Percentiles rank a stretch among this genome's conserved stretches.
These are phyloP conservation scores for Natator depressus DNA, from an alignment of 2,113 vertebrate genomes.

Conservation along the genomic window DNA sequence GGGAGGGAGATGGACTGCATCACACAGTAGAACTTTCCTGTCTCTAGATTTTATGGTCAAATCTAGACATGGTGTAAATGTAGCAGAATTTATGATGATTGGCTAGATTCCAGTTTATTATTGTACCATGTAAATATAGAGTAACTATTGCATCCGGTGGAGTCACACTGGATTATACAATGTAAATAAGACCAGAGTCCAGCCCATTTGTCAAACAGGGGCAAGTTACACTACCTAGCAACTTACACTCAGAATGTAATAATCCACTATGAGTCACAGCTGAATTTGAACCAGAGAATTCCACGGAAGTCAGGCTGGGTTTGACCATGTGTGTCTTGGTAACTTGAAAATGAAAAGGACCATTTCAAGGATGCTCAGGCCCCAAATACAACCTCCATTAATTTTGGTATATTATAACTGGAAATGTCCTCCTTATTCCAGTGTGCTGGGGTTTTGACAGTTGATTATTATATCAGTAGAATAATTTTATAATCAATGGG, in stretches of 20 bases:
- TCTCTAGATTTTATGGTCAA: background rate
- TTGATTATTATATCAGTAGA: background rate
- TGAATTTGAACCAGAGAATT: background rate
- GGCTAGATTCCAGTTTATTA: background rate
- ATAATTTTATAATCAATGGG: background rate
- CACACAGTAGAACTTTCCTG: background rate
- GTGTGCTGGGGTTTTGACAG: background rate
- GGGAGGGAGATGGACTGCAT: background rate
- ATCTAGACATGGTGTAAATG: background rate
- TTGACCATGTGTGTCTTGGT: background rate
- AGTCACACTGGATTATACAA: background rate
- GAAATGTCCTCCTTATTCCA: background rate
- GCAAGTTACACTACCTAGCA: background rate
- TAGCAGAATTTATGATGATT: background rate
- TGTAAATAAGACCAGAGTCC: background rate
- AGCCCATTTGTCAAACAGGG: background rate
- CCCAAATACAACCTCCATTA: background rate
- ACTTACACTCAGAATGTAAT: background rate
- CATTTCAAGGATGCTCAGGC: slow-evolving; percentile 2
- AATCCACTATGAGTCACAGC: background rate
- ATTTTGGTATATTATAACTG: background rate
- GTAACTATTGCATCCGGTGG: background rate
- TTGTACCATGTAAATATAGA: background rate
- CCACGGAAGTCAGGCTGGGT: background rate
- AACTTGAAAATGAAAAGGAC: background rate